Base-by-base conservation (phyloP, 2,113 vertebrate species). In the Dolichallabes microphthalmus region DNA sequence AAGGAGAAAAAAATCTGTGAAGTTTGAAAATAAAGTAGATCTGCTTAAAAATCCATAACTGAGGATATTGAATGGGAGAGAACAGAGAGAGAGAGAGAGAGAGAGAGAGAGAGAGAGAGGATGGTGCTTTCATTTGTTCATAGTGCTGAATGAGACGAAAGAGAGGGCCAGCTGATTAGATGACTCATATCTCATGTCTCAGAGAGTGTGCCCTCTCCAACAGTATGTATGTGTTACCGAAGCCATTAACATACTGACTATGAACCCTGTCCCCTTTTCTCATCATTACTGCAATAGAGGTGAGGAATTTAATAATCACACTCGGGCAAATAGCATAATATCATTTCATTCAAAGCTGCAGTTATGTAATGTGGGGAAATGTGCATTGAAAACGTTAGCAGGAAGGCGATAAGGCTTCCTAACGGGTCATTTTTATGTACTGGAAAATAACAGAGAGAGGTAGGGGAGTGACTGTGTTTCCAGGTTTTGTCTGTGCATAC, bases 251-350 rank as follows among this genome's bases (percentile, higher is more conserved):
- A 80, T 80, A 27, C 30, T 30, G 35, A 25, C 53, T 63, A 60
- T 74, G 78, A 81, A 74, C 39, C 80, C 19, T 80, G 78, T 30
- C 30, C 60, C 77, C 32, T 14, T 85, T 85, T 80, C 77, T n/a
- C 19, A 80, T 85, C 60, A 53, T 63, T 73, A 61, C 69, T 80
- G 69, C 63, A n/a, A 52, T 15, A 85, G 14, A 80, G 66, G 55
- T 71, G 84, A 63, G 66, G 64, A 80, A 80, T 85, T 80, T 60
- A 78, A 80, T 80, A 85, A 85, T 80, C 66, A 80, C 13, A 85
- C 74, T 8, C 11, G 12, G 52, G 75, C 60, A 69, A 85, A 79
- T 55, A 58, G 32, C 76, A 69, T 79, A n/a, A 79, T 57, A 80
- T 71, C 76, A 58, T 85, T 60, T 25, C 63, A 60, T 32, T 60